A percentile compares a stretch with the other conserved stretches of the same genome.
Evolutionary conservation across 2,797 vertebrate species (phyloP).

Genomic region (Pipistrellus pygmaeus): DNA sequence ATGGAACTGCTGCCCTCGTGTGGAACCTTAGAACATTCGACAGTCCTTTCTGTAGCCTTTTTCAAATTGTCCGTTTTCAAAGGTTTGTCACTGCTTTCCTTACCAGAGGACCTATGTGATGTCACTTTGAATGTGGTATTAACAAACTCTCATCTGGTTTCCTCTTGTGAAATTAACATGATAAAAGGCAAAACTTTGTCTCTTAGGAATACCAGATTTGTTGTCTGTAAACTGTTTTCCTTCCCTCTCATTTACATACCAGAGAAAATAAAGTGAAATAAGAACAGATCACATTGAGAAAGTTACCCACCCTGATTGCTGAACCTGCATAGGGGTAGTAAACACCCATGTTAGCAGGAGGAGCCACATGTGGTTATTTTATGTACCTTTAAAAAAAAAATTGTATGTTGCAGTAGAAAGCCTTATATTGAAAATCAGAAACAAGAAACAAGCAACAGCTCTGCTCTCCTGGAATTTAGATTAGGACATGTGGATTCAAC

Average conservation of each 20-base stretch:
- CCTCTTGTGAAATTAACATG: neutral
- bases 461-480: neutral
- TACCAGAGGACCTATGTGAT: neutral
- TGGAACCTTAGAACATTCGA: neutral
- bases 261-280: neutral
- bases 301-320: neutral
- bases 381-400: neutral
- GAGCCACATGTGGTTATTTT: neutral
- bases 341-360: neutral
- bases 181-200: neutral
- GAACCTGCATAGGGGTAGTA: neutral
- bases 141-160: neutral
- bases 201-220: neutral
- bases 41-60: neutral
- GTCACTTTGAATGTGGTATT: neutral
- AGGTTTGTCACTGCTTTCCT: neutral
- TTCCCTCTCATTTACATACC: neutral
- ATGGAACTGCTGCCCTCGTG: slow-evolving; percentile 58
- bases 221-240: neutral
- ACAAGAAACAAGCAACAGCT: too few species aligned
- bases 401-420: neutral
- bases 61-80: neutral
- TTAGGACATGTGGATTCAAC: neutral
- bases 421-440: neutral
- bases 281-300: neutral